phyloP scores from a whole-genome alignment of 2,113 vertebrate species.

The Aepyceros melampus region DNA sequence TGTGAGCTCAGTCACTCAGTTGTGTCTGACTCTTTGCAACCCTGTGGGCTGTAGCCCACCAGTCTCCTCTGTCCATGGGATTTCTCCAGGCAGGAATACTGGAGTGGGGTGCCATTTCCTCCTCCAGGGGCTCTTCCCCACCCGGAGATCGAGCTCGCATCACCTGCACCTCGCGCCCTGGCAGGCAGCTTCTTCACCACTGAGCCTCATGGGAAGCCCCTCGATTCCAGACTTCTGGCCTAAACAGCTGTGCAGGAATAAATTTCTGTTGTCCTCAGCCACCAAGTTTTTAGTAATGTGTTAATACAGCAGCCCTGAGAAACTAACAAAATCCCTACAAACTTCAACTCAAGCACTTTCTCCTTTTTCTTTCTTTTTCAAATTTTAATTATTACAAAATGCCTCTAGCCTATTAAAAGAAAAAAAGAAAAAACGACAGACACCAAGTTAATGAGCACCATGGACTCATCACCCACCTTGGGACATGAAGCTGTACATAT shows the following conservation, averaged over 20 bases:
- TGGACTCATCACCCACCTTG: not conserved
- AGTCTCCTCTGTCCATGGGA: not conserved
- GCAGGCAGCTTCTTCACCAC: not conserved
- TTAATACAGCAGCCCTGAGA: not conserved
- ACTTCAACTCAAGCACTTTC: not conserved
- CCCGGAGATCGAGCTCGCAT: fast-evolving
- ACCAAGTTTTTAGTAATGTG: not conserved
- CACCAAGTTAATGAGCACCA: not conserved
- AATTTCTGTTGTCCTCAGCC: not conserved
- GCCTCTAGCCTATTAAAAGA: not conserved
- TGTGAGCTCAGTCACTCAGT: not conserved
- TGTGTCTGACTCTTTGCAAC: not conserved
- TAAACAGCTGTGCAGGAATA: not conserved
- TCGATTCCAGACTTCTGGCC: not conserved
- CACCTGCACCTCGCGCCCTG: not conserved
- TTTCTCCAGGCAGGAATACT: not conserved
- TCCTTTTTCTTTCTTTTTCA: not conserved
- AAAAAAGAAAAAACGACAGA: not conserved
- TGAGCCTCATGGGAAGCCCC: not conserved
- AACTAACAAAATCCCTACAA: not conserved
- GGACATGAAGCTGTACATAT: not conserved
- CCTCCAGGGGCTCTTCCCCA: not conserved
- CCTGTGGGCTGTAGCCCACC: not conserved
- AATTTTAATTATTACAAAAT: not conserved
- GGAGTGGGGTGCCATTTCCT: not conserved